Conservation (phyloP, 2,888 invertebrate genomes). For the Flexamia atlantica region DNA sequence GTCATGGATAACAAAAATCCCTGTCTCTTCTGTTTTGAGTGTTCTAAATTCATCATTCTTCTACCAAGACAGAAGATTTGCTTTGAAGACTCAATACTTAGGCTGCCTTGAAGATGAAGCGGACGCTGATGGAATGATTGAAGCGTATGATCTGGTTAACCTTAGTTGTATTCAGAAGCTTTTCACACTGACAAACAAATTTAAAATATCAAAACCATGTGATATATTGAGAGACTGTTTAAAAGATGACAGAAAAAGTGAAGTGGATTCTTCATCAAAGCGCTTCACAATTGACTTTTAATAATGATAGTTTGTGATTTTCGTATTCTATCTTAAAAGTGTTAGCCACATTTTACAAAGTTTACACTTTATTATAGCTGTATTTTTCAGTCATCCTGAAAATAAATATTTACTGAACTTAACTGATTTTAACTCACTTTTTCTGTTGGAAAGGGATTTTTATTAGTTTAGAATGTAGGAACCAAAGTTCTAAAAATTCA, state of each 20-base stretch:
- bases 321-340: too few species aligned
- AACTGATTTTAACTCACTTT: too few species aligned
- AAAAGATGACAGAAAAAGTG: background rate
- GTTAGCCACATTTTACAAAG: too few species aligned
- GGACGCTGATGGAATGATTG: constrained; percentile 31
- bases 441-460: too few species aligned
- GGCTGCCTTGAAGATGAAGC: constrained; percentile 19
- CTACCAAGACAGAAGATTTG: constrained; percentile 38
- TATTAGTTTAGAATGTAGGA: too few species aligned
- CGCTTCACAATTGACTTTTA: background rate
- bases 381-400: too few species aligned
- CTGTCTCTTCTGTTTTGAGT: constrained; percentile 4
- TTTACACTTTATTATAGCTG: too few species aligned
- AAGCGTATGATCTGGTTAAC: constrained; percentile 10
- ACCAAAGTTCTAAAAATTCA: too few species aligned
- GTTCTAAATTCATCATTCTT: constrained; percentile 30
- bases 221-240: background rate
- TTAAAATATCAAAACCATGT: constrained; percentile 40
- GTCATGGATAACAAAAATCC: constrained; percentile 30
- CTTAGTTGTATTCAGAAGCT: constrained; percentile 22
- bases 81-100: constrained; percentile 4
- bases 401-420: too few species aligned
- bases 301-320: too few species aligned
- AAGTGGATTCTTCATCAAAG: background rate
- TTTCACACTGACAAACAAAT: constrained; percentile 33